Base-by-base conservation (phyloP, 2,888 invertebrate genomes). In the Aporophyla lueneburgensis region DNA sequence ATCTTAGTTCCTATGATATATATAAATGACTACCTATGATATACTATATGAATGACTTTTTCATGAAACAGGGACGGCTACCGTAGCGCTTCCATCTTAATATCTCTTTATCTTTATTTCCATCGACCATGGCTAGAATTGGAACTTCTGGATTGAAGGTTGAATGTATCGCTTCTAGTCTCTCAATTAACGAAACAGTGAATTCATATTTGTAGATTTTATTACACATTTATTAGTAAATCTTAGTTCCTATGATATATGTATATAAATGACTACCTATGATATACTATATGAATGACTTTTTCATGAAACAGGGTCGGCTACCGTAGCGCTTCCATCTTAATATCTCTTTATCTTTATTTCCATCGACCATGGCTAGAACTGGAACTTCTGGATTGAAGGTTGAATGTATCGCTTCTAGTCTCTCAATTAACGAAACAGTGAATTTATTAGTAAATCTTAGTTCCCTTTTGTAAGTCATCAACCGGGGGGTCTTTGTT, bases 371-470 rank as follows among this genome's bases (percentile, higher is more conserved):
- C 33, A 49, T 43, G 49, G 21, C 71, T 10, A 49, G 4, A 24
- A 27, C 49, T 61, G 7, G 9, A 19, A 7, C 19, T 62, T 10
- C 33, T 58, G 14, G 9, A 51, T 65, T 33, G 24, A 54, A 59
- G 43, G 59, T 65, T 62, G n/a, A 43, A 70, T 58, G 56, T 62
- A 58, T 46, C 58, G 21, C 46, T 51, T 12, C 63, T 27, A 67
- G 61, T 54, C 53, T 61, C 16, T 66, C 53, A 61, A n/a, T 69
- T 69, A 74, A 59, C 43, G 14, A 58, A 84, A 49, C 67, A 70
- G 46, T 84, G 54, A 74, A 74, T 12, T 54, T 85, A 81, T 82
- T 85, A 81, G 71, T 85, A 81, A 83, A 85, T 75, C 58, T 85
- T 53, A 58, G 71, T 76, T 70, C 61, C 71, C 71, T 76, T 81